These are phyloP conservation scores for Ibycter americanus DNA, from an alignment of 2,797 vertebrate genomes.

Conservation along the genomic window DNA sequence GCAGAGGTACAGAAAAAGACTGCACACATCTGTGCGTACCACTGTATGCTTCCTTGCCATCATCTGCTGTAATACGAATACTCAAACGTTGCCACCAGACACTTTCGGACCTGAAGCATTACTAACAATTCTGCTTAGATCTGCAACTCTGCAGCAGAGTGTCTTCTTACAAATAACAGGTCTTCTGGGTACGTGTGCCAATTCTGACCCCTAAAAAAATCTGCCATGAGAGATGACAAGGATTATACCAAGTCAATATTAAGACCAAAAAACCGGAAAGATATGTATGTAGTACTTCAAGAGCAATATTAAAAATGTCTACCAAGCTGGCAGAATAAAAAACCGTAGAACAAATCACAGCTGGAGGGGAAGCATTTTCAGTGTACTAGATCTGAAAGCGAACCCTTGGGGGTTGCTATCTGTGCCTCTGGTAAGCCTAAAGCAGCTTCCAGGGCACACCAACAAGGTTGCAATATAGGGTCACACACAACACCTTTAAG, in stretches of 20 bases:
- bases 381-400: background rate
- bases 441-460: background rate
- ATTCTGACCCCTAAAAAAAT: background rate
- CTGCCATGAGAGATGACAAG: background rate
- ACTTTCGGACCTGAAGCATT: background rate
- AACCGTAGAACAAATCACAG: background rate
- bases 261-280: background rate
- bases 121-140: background rate
- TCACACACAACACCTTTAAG: background rate
- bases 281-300: background rate
- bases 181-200: background rate
- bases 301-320: background rate
- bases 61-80: background rate
- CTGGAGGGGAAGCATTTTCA: background rate
- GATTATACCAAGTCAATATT: background rate
- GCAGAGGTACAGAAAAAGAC: background rate
- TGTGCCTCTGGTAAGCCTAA: background rate
- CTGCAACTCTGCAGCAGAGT: background rate
- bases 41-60: fast-evolving
- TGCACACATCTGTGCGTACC: background rate
- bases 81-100: background rate
- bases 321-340: background rate
- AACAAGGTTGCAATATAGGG: background rate
- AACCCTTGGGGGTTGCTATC: background rate
- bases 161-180: fast-evolving